Conservation (phyloP, 2,888 invertebrate genomes). For the Mamestra brassicae region DNA sequence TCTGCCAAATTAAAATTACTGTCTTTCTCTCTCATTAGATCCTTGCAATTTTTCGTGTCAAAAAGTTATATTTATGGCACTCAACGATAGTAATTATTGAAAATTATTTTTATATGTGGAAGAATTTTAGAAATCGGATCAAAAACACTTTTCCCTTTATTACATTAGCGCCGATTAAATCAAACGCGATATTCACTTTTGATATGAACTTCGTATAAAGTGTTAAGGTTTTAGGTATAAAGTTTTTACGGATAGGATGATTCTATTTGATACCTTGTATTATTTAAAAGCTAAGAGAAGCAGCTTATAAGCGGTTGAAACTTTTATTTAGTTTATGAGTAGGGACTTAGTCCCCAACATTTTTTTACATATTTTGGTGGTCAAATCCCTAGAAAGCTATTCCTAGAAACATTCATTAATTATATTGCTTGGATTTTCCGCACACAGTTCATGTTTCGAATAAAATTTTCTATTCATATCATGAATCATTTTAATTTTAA, state of each 20-base stretch:
- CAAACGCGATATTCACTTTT: too few species aligned
- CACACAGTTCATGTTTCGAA: not conserved
- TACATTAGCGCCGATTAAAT: too few species aligned
- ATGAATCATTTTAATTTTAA: conserved; percentile 22
- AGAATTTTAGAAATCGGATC: not conserved
- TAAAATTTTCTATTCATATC: not conserved
- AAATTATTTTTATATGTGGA: too few species aligned
- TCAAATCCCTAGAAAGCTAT: not conserved
- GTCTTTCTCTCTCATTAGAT: not conserved
- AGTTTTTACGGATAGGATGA: too few species aligned
- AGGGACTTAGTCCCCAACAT: not conserved
- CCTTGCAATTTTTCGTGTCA: not conserved
- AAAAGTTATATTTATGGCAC: not conserved
- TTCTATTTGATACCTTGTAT: too few species aligned
- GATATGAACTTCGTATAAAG: too few species aligned
- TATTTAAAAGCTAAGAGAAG: too few species aligned
- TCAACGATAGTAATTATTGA: too few species aligned
- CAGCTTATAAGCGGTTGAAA: too few species aligned
- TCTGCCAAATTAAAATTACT: too few species aligned
- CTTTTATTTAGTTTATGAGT: not conserved
- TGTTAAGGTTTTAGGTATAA: too few species aligned
- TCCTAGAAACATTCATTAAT: conserved; percentile 1
- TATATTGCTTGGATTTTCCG: not conserved
- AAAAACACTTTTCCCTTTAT: too few species aligned
- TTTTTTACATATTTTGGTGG: not conserved